Conservation (phyloP, 2,888 invertebrate species). For the Prostheceraeus crozeri region DNA sequence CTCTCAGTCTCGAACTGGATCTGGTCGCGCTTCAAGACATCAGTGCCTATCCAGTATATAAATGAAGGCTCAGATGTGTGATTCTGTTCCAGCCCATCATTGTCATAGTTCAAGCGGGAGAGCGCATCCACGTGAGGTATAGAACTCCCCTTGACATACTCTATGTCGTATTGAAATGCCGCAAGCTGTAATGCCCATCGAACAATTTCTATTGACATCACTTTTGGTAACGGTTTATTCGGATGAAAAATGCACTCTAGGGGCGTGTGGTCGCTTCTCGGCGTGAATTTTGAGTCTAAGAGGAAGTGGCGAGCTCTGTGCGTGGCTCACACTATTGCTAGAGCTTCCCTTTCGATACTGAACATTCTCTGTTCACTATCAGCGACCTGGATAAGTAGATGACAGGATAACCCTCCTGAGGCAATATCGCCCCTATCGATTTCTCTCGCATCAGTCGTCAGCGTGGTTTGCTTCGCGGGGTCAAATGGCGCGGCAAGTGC, state of each 20-base stretch:
- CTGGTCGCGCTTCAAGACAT: no score
- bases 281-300: constrained; percentile 27
- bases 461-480: constrained; percentile 11
- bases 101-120: constrained; percentile 24
- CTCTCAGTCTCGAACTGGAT: no score
- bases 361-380: constrained; percentile 26
- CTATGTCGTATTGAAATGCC: constrained; percentile 31
- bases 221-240: constrained; percentile 1
- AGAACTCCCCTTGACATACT: constrained; percentile 31
- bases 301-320: constrained; percentile 32
- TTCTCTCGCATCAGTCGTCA: constrained; percentile 35
- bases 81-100: no score
- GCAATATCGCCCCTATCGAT: constrained; percentile 13
- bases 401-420: constrained; percentile 35
- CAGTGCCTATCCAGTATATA: no score
- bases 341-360: constrained; percentile 35
- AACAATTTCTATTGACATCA: constrained; percentile 12
- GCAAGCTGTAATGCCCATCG: constrained; percentile 30
- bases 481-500: constrained; percentile 32
- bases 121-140: constrained; percentile 38
- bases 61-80: no score
- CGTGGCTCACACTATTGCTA: constrained; percentile 34
- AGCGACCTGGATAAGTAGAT: constrained; percentile 35
- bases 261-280: constrained; percentile 31
- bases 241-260: constrained; percentile 29